Percentiles rank a stretch among this genome's conserved stretches.
Conservation (phyloP, 92 coral and sea anemone species). For the Muricea muricata region DNA sequence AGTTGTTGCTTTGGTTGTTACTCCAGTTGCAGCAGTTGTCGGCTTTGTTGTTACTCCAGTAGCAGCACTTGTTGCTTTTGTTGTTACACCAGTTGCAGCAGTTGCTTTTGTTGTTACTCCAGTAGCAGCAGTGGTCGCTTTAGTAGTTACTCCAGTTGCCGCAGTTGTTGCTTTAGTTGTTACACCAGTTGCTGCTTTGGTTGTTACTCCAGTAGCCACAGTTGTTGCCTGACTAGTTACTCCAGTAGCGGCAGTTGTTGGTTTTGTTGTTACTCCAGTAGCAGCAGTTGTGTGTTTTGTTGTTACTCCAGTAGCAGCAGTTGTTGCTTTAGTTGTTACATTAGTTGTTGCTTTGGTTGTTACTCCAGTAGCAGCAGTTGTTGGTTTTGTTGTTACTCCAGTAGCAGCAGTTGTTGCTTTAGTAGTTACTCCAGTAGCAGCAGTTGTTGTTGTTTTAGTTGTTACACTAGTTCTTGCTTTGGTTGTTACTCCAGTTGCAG, state of each 20-base stretch:
- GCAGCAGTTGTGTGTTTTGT: not conserved
- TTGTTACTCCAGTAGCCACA: not conserved
- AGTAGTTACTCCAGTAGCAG: constrained; percentile 8
- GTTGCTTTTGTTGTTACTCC: constrained; percentile 19
- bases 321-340: constrained; percentile 7
- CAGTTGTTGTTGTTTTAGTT: not conserved
- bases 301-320: not conserved
- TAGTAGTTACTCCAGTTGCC: not conserved
- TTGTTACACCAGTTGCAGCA: not conserved
- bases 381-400: constrained; percentile 4
- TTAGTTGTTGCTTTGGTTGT: not conserved
- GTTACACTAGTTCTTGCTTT: not conserved
- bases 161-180: not conserved
- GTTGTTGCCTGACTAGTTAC: not conserved
- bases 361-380: not conserved
- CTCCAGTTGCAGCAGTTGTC: not conserved
- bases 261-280: not conserved
- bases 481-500: constrained; percentile 16
- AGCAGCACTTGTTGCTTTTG: not conserved
- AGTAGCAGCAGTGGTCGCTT: constrained; percentile 12
- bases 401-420: constrained; percentile 2
- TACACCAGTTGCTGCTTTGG: not conserved
- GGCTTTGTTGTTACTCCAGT: not conserved
- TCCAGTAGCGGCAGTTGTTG: not conserved
- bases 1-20: not conserved